Conservation (phyloP, 2,113 vertebrate species). For the Ramphastos sulfuratus region DNA sequence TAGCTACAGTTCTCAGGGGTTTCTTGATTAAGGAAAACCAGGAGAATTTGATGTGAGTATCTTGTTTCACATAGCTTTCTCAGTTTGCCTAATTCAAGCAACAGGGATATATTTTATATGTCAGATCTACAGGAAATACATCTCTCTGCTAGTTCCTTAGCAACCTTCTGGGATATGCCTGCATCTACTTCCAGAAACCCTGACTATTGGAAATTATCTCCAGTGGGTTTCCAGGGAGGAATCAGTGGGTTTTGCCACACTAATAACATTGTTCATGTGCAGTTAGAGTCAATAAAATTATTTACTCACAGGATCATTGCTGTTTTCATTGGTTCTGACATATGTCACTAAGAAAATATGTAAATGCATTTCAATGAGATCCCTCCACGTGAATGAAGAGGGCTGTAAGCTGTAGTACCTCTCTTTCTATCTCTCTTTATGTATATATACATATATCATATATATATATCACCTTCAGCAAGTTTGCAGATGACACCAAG, state of each 20-base stretch:
- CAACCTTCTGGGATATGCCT: constrained; percentile 29
- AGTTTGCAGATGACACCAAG: no score
- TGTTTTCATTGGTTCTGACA: not conserved
- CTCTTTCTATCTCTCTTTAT: no score
- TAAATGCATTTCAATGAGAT: not conserved
- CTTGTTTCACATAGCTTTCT: not conserved
- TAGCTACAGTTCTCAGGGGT: constrained; percentile 38
- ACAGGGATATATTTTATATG: not conserved
- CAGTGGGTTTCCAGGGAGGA: not conserved
- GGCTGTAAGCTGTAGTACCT: not conserved
- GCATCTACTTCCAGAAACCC: not conserved
- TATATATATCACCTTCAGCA: no score
- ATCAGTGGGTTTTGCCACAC: constrained; percentile 4
- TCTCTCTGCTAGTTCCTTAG: constrained; percentile 38
- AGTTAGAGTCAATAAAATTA: not conserved
- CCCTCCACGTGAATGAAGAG: not conserved
- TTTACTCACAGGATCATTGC: not conserved
- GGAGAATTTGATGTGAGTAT: constrained; percentile 23
- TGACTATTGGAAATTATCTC: not conserved
- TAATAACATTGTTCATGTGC: not conserved
- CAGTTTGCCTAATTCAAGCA: constrained; percentile 19
- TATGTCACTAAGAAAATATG: not conserved
- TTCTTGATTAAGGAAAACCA: constrained; percentile 52
- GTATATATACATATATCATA: no score
- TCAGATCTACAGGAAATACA: constrained; percentile 33